A percentile compares a stretch with the other conserved stretches of the same genome.
Evolutionary conservation across 2,888 invertebrate species (phyloP).

Genomic region (Byasa hedistus): DNA sequence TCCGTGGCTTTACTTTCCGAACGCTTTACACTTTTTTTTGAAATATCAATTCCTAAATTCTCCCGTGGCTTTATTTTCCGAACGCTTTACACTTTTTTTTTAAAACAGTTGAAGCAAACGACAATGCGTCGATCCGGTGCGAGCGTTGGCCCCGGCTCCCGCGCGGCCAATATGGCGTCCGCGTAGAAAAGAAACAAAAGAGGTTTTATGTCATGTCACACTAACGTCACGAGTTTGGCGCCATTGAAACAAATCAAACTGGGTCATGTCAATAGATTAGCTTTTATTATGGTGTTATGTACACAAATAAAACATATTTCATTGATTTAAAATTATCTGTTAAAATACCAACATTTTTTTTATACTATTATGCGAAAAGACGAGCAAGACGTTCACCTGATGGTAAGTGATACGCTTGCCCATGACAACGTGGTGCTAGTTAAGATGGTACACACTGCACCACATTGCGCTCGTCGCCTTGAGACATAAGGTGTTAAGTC

Average conservation of each 20-base stretch:
- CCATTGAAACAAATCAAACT: neutral
- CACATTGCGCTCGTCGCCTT: no score
- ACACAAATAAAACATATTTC: no score
- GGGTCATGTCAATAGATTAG: no score
- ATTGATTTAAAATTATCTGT: no score
- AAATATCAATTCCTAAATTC: neutral
- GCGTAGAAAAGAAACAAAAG: constrained; percentile 15
- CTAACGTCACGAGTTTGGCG: neutral
- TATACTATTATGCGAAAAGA: no score
- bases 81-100: constrained; percentile 32
- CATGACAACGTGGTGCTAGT: no score
- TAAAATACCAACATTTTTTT: no score
- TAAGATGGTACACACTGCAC: no score
- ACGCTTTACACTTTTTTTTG: constrained; percentile 32
- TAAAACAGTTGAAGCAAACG: constrained; percentile 32
- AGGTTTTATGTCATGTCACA: neutral
- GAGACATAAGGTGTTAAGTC: no score
- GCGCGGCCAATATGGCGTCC: constrained; percentile 48
- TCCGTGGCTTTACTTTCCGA: constrained; percentile 26
- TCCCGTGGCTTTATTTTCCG: constrained; percentile 15
- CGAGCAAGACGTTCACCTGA: no score
- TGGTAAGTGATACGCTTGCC: no score
- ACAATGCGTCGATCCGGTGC: constrained; percentile 61
- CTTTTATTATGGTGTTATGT: no score
- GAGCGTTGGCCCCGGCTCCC: constrained; percentile 69